Evolutionary conservation across 2,888 invertebrate species (phyloP), one percentile per base, ranked within the genome.

Genomic region (Agelastica alni): DNA sequence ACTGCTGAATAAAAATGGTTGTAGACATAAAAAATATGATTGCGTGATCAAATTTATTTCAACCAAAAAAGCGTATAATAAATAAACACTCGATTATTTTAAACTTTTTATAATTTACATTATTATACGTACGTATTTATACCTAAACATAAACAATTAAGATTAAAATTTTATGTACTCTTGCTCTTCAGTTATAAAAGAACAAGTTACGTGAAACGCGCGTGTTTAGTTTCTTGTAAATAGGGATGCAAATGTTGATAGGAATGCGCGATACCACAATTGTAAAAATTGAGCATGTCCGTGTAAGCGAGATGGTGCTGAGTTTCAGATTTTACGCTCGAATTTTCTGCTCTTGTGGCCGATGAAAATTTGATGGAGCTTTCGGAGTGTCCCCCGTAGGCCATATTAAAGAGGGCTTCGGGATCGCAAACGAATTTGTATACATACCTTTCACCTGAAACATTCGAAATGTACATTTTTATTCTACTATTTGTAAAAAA

Each of bases 391-490:
- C 67, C 51, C 1, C 80, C 80, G 75, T 86, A 86, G 5, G 90
- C 88, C 89, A 92, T 90, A 69, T 87, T 91, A 79, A 93, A 92
- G 2, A 93, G 78, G 0, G 92, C 92, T 61, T 93, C 92, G 0
- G 96, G 96, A 76, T 96, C 95, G 77, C 96, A 96, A 1, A 96
- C 95, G 75, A 96, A 96, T 74, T 95, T 93, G 80, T 96, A 96
- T 7, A 96, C 96, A 79, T 96, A 96, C 68, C 96, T 85, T 74
- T 96, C 96, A 0, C 96, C 93, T 87, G 76, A 14, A 74, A n/a
- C n/a, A n/a, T n/a, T n/a, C n/a, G n/a, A n/a, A n/a, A n/a, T n/a
- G n/a, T n/a, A n/a, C n/a, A n/a, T n/a, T n/a, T n/a, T n/a, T n/a
- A n/a, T n/a, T n/a, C n/a, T n/a, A n/a, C n/a, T n/a, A n/a, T n/a